Percentiles rank a stretch among this genome's conserved stretches.
Conservation (phyloP, 2,797 vertebrate genomes). For the Thripadectes ignobilis region DNA sequence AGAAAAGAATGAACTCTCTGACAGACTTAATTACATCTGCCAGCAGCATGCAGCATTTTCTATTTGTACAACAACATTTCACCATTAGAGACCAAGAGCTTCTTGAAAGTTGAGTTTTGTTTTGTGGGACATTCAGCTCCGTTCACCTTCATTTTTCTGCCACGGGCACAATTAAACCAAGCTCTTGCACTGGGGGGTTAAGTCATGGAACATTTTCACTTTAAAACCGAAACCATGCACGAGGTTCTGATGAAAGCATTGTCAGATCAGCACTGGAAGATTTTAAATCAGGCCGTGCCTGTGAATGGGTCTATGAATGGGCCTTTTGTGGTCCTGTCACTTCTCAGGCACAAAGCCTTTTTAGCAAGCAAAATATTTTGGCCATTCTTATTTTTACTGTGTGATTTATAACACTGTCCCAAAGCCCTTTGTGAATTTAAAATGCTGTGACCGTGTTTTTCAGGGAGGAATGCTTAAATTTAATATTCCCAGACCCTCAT, state of each 20-base stretch:
- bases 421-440: not conserved
- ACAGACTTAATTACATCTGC: not conserved
- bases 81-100: not conserved
- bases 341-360: conserved; percentile 33
- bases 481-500: not conserved
- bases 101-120: not conserved
- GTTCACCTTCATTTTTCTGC: not conserved
- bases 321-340: conserved; percentile 37
- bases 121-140: not conserved
- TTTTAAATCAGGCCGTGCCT: conserved; percentile 41
- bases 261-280: conserved; percentile 28
- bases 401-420: conserved; percentile 30
- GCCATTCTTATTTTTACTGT: conserved; percentile 15
- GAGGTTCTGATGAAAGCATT: conserved; percentile 49
- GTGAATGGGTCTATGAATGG: conserved; percentile 21
- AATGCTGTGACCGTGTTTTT: not conserved
- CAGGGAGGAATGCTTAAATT: not conserved
- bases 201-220: conserved; percentile 24
- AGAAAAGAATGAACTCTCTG: not conserved
- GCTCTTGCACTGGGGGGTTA: not conserved
- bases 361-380: conserved; percentile 31
- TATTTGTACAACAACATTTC: not conserved
- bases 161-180: not conserved
- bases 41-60: not conserved
- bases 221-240: conserved; percentile 16